A percentile compares a stretch with the other conserved stretches of the same genome.
Evolutionary conservation across 1,140 invertebrate genomes (phyloP).

Genomic region (Caerostris darwini): DNA sequence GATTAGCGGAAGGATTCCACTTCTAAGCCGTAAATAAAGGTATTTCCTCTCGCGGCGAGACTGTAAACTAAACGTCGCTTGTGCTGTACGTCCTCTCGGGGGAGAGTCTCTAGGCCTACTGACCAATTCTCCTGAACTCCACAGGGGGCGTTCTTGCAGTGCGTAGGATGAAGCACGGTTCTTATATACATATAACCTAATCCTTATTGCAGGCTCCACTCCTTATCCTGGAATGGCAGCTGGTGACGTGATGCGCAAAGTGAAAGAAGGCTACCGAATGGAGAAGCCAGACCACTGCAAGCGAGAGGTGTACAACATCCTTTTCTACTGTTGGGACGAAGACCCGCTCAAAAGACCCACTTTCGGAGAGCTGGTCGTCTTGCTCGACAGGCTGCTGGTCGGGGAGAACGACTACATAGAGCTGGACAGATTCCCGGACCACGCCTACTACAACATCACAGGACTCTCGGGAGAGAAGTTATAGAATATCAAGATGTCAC

Average conservation of each 20-base stretch:
- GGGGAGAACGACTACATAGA: constrained; percentile 96
- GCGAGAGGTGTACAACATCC: constrained; percentile 96
- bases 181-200: too few species aligned
- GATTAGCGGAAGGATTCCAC: too few species aligned
- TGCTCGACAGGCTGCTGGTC: constrained; percentile 90
- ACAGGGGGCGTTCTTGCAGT: too few species aligned
- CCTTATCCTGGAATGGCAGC: constrained; percentile 99
- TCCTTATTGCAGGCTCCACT: constrained; percentile 87
- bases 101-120: too few species aligned
- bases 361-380: constrained; percentile 91
- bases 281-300: constrained; percentile 97
- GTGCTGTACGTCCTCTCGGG: too few species aligned
- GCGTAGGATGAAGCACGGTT: too few species aligned
- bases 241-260: constrained; percentile 98
- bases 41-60: too few species aligned
- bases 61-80: too few species aligned
- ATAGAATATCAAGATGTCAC: not conserved
- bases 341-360: constrained; percentile 99
- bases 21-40: too few species aligned
- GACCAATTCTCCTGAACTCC: too few species aligned
- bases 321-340: constrained; percentile 99
- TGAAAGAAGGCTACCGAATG: constrained; percentile 99
- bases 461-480: constrained; percentile 88
- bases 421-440: constrained; percentile 94
- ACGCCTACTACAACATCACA: constrained; percentile 94